Percentiles rank a stretch among this genome's conserved stretches.
These are phyloP conservation scores for Epistrophe eligans DNA, from an alignment of 2,888 invertebrate genomes.

Conservation along the genomic window DNA sequence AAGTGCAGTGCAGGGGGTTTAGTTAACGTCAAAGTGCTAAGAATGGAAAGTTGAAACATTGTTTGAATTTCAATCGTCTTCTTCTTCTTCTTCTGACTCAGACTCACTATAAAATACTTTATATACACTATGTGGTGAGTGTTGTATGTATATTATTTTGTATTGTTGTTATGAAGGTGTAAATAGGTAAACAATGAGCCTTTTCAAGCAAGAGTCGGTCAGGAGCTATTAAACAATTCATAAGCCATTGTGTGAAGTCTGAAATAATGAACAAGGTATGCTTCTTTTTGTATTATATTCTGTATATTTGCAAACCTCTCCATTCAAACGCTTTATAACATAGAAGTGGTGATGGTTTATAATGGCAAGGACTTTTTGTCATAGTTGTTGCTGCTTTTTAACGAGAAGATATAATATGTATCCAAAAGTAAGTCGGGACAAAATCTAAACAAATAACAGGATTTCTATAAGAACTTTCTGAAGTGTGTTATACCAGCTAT, in stretches of 20 bases:
- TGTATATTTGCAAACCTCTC: conserved; percentile 50
- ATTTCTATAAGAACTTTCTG: not conserved
- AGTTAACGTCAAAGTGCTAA: conserved; percentile 19
- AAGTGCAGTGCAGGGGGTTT: not conserved
- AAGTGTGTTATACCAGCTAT: not conserved
- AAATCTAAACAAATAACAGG: conserved; percentile 30
- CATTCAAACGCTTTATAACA: conserved; percentile 15
- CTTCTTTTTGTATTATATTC: conserved; percentile 1
- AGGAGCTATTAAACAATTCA: conserved; percentile 69
- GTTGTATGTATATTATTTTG: not conserved
- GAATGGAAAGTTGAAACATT: conserved; percentile 59
- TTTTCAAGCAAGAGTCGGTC: conserved; percentile 67
- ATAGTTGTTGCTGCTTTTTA: not conserved
- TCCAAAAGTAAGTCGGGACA: conserved; percentile 28
- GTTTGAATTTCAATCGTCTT: conserved; percentile 45
- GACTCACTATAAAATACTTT: not conserved
- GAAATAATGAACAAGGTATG: conserved; percentile 51
- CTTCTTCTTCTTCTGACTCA: not conserved
- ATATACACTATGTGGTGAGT: conserved; percentile 22
- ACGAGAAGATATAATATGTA: conserved; percentile 2
- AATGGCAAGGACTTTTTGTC: conserved; percentile 30
- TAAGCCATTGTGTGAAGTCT: conserved; percentile 63
- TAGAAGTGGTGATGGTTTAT: conserved; percentile 34
- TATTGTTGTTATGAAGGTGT: conserved; percentile 49
- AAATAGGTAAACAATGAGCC: conserved; percentile 62